Conservation (phyloP, 2,113 vertebrate genomes). For the Indicator maculatus region DNA sequence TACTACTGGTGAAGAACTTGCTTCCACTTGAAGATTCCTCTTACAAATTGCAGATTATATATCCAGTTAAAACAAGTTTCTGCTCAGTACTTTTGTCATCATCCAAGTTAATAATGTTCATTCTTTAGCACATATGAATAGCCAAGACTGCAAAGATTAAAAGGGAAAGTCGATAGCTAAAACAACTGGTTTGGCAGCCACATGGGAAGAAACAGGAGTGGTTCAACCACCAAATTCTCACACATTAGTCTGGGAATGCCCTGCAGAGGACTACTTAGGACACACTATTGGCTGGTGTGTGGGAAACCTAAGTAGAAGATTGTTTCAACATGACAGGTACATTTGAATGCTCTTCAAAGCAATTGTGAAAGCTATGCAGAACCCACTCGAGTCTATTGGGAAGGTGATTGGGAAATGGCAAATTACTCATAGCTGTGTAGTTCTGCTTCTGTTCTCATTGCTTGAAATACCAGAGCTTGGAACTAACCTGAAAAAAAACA, state of each 20-base stretch:
- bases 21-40: conserved; percentile 35
- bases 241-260: conserved; percentile 45
- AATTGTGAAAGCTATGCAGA: conserved; percentile 42
- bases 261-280: conserved; percentile 45
- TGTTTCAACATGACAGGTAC: conserved; percentile 34
- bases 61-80: conserved; percentile 49
- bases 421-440: conserved; percentile 24
- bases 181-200: conserved; percentile 63
- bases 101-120: not conserved
- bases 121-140: conserved; percentile 30
- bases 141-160: conserved; percentile 41
- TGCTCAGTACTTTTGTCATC: conserved; percentile 30
- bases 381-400: not conserved
- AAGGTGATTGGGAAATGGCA: conserved; percentile 54
- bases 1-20: not conserved
- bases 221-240: conserved; percentile 46
- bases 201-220: conserved; percentile 4
- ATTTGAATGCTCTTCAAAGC: conserved; percentile 57
- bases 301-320: conserved; percentile 24
- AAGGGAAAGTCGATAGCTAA: conserved; percentile 51
- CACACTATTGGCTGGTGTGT: not conserved
- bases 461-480: not conserved
- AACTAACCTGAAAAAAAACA: not conserved
- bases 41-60: conserved; percentile 31
- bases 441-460: not conserved